Percentiles rank a stretch among this genome's conserved stretches.
Conservation (phyloP, 2,113 vertebrate species). For the Cyanistes caeruleus region DNA sequence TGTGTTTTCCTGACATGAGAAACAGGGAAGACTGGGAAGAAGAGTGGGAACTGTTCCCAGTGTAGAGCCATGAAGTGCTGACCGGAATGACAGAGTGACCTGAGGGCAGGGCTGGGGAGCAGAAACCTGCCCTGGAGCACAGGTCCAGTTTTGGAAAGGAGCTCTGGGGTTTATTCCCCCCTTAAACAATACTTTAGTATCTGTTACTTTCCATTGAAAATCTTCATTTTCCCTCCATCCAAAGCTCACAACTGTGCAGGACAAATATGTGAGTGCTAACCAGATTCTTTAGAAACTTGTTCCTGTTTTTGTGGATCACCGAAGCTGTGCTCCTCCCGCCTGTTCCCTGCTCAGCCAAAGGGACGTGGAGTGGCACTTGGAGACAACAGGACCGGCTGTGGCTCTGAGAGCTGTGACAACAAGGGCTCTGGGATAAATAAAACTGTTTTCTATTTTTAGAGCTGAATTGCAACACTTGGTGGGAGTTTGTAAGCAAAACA, state of each 20-base stretch:
- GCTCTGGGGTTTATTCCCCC: fast-evolving
- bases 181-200: background rate
- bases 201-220: background rate
- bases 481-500: background rate
- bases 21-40: background rate
- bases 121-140: background rate
- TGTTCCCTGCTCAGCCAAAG: background rate
- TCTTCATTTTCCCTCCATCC: background rate
- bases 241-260: background rate
- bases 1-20: background rate
- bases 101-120: background rate
- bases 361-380: background rate
- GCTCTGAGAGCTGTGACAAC: background rate
- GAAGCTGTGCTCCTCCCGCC: background rate
- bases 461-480: constrained; percentile 9
- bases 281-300: background rate
- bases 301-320: background rate
- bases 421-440: background rate
- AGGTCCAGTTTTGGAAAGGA: background rate
- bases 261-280: fast-evolving
- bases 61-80: background rate
- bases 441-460: background rate
- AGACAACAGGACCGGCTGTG: background rate
- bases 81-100: background rate
- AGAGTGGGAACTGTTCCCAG: background rate